Conservation (phyloP, 2,888 invertebrate species). For the Erannis defoliaria region DNA sequence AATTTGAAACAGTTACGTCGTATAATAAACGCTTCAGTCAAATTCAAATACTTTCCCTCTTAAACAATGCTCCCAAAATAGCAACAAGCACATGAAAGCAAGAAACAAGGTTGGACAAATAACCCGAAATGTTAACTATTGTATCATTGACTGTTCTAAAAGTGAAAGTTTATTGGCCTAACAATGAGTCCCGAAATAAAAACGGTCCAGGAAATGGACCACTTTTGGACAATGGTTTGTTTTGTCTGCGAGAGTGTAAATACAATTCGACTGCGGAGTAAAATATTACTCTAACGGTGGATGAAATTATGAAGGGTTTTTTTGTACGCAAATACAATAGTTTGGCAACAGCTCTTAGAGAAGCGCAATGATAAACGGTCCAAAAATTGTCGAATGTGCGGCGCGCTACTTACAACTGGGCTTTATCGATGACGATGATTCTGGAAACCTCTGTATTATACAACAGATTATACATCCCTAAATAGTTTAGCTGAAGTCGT, state of each 20-base stretch:
- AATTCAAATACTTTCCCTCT: slow-evolving; percentile 43
- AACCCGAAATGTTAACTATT: slow-evolving; percentile 7
- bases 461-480: too few relatives aligned
- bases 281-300: slow-evolving; percentile 5
- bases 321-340: slow-evolving; percentile 5
- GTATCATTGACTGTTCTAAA: slow-evolving; percentile 12
- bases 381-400: too few relatives aligned
- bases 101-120: slow-evolving; percentile 9
- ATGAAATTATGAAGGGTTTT: not conserved
- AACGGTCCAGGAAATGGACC: slow-evolving; percentile 28
- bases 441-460: too few relatives aligned
- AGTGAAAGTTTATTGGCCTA: slow-evolving; percentile 36
- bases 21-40: slow-evolving; percentile 10
- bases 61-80: slow-evolving; percentile 31
- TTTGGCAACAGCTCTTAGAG: slow-evolving; percentile 1
- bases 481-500: too few relatives aligned
- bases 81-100: too few relatives aligned
- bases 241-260: slow-evolving; percentile 27
- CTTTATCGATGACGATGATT: too few relatives aligned
- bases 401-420: too few relatives aligned
- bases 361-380: not conserved
- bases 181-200: slow-evolving; percentile 12
- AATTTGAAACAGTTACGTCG: slow-evolving; percentile 17
- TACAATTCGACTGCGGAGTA: slow-evolving; percentile 25
- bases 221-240: slow-evolving; percentile 31